Base-by-base conservation (phyloP, 2,113 vertebrate genomes). In the Cyprinodon brontotheroides region DNA sequence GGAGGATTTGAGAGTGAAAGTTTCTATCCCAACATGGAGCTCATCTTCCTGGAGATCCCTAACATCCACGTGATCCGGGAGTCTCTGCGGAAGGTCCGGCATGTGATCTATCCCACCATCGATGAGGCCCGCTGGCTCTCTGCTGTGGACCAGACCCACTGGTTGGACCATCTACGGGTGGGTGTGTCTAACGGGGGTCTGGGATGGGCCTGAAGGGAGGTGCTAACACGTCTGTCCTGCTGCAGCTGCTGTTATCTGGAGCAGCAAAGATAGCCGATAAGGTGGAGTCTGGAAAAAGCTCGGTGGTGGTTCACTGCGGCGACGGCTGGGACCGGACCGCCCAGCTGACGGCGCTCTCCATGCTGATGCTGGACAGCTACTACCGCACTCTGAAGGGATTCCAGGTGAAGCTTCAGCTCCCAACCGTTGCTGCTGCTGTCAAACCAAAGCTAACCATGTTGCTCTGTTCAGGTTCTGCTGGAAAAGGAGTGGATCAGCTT, bases 31-130 rank as follows among this genome's bases (percentile, higher is more conserved):
- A 98, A 97, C 0, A 96, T 95, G 3, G 98, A 99, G 70, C 92
- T 98, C 11, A 92, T 95, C 64, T 99, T 99, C 74, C 84, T 99
- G 88, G 97, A 99, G 65, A 99, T 99, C 37, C 97, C 97, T 22
- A 99, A 99, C 76, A 99, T 99, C n/a, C 97, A 99, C 0, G 98
- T 99, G 13, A 99, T 99, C 95, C 93, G 98, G 50, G 98, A 99
- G 86, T 98, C 97, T 8, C 92, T 99, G 64, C 94, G 98, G 14
- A 99, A 99, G 75, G 89, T 99, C 57, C 99, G 98, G 82, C 97
- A 99, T 68, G 93, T 97, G 0, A 95, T 96, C 61, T 99, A 98
- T 86, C 98, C 98, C 0, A 93, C 95, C 1, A 97, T 99, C 1
- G 95, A 99, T 17, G 97, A 99, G 74, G 88, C 92, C 0, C 96